phyloP scores from a whole-genome alignment of 2,797 vertebrate genomes.

The Peromyscus aztecus region DNA sequence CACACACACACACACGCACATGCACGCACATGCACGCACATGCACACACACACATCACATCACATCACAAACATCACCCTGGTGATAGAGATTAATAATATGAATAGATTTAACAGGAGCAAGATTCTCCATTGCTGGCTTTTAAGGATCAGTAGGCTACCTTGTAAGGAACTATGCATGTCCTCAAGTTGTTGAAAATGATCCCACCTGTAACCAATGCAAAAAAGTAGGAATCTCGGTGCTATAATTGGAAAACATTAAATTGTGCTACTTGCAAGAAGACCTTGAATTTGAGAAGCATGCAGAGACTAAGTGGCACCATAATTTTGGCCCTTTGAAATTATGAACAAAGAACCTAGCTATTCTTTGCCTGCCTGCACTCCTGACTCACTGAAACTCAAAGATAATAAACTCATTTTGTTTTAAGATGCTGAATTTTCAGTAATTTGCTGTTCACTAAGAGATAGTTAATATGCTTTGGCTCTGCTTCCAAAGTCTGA shows the following conservation, averaged over 20 bases:
- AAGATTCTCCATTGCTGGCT: not conserved
- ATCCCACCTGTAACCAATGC: not conserved
- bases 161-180: not conserved
- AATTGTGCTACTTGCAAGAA: not conserved
- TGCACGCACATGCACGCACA: not conserved
- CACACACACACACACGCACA: not conserved
- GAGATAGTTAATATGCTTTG: not conserved
- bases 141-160: not conserved
- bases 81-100: not conserved
- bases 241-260: not conserved
- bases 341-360: not conserved
- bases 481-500: not conserved
- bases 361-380: not conserved
- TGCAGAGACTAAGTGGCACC: not conserved
- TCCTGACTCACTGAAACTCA: not conserved
- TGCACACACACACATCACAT: not conserved
- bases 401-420: not conserved
- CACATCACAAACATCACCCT: not conserved
- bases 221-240: not conserved
- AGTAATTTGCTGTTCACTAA: not conserved
- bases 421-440: not conserved
- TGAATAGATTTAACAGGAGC: not conserved
- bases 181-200: not conserved
- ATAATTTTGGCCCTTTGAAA: not conserved
- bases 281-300: not conserved